Percentiles rank a stretch among this genome's conserved stretches.
Evolutionary conservation across 1,140 invertebrate species (phyloP).

Genomic region (Cotesia glomerata): DNA sequence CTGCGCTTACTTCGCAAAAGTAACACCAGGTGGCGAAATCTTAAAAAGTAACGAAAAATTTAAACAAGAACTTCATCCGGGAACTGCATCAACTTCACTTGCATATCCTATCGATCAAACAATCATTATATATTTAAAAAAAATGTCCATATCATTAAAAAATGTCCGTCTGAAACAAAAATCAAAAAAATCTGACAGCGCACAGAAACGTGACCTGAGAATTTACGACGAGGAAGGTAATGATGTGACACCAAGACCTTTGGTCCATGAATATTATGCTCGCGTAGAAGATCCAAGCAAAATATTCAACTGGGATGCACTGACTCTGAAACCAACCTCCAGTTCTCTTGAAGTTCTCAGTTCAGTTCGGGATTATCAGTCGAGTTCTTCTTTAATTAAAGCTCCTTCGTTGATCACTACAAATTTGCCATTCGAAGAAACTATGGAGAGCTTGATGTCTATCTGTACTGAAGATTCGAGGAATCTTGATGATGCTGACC

Average conservation of each 20-base stretch:
- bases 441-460: conserved; percentile 41
- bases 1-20: too few species aligned
- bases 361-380: conserved; percentile 17
- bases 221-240: conserved; percentile 24
- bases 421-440: conserved; percentile 19
- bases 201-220: background rate
- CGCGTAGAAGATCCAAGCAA: conserved; percentile 23
- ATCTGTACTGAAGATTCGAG: conserved; percentile 73
- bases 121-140: too few species aligned
- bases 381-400: conserved; percentile 29
- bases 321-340: conserved; percentile 6
- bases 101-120: too few species aligned
- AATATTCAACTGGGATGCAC: conserved; percentile 17
- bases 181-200: too few species aligned
- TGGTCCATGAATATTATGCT: conserved; percentile 25
- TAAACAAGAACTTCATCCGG: too few species aligned
- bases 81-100: too few species aligned
- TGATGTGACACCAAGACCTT: conserved; percentile 33
- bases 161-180: too few species aligned
- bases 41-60: too few species aligned
- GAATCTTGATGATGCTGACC: conserved; percentile 49
- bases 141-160: too few species aligned
- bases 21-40: too few species aligned
- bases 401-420: conserved; percentile 25
- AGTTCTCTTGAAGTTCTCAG: conserved; percentile 26